These are phyloP conservation scores for Carollia perspicillata DNA, from an alignment of 2,113 vertebrate species.

Conservation along the genomic window DNA sequence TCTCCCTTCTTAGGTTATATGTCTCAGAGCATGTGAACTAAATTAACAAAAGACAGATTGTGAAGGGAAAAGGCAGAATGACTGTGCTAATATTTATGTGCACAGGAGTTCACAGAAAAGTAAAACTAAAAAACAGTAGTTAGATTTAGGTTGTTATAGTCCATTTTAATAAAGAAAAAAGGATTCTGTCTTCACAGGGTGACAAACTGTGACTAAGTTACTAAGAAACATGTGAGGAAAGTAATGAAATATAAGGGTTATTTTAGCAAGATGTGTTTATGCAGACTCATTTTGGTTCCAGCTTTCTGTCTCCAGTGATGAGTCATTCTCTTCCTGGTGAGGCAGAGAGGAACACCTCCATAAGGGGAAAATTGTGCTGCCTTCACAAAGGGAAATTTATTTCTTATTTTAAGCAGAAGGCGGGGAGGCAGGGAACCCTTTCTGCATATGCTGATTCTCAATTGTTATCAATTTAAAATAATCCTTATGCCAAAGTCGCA, in stretches of 20 bases:
- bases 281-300: neutral
- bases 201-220: neutral
- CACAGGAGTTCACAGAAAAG: neutral
- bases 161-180: neutral
- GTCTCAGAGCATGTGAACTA: neutral
- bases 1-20: neutral
- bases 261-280: neutral
- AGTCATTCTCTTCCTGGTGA: neutral
- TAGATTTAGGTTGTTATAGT: neutral
- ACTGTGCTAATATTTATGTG: neutral
- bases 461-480: neutral
- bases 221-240: neutral
- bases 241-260: neutral
- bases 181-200: neutral
- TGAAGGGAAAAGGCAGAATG: neutral
- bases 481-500: neutral
- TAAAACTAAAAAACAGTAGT: neutral
- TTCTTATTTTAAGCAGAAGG: neutral
- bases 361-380: neutral
- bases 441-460: neutral
- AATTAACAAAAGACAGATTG: neutral
- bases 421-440: neutral
- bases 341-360: neutral
- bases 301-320: neutral
- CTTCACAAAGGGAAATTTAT: neutral